Evolutionary conservation across 1,140 invertebrate species (phyloP), one percentile per base, ranked within the genome.

Genomic region (Drosophila pallidifrons): DNA sequence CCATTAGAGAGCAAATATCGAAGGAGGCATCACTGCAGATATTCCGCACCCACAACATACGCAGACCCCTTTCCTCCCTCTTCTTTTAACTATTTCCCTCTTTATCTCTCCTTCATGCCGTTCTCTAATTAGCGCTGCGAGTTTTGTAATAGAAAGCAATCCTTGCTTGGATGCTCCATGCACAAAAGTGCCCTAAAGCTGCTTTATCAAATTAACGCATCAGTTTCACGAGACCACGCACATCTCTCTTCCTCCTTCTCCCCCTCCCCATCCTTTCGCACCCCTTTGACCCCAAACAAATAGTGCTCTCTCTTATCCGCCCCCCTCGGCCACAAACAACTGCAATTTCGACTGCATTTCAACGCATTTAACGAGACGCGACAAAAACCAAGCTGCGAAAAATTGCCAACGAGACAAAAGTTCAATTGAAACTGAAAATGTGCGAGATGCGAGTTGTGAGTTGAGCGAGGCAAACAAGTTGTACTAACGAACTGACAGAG

Each of bases 131-230:
- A 75, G 67, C 73, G 60, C 73, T 28, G 51, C 20, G 68, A 75
- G 60, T 75, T 75, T 75, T 71, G 73, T 75, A 64, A 71, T 75
- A 75, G 73, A 75, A 75, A 65, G 67, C 73, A 75, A 75, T 71
- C 54, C 72, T 75, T 75, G 73, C 60, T 71, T 35, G 73, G 45
- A 38, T 71, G 67, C 73, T 52, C 20, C 60, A 59, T 75, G 68
- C 67, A 54, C 73, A 64, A 59, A 75, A 75, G 73, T 71, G 67
- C 67, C 73, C 73, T 70, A 75, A 75, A 75, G 73, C 73, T 71
- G 73, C 73, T 75, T 75, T 75, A 75, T 75, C 73, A 75, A 75
- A 75, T 75, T 75, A 75, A 71, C 73, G 73, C 73, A 75, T 75
- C 73, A 64, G 67, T 75, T 71, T 65, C 60, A 71, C 59, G 68